Evolutionary conservation across 2,888 invertebrate genomes (phyloP), one percentile per base, ranked within the genome.

Genomic region (Phymatocera aterrima): DNA sequence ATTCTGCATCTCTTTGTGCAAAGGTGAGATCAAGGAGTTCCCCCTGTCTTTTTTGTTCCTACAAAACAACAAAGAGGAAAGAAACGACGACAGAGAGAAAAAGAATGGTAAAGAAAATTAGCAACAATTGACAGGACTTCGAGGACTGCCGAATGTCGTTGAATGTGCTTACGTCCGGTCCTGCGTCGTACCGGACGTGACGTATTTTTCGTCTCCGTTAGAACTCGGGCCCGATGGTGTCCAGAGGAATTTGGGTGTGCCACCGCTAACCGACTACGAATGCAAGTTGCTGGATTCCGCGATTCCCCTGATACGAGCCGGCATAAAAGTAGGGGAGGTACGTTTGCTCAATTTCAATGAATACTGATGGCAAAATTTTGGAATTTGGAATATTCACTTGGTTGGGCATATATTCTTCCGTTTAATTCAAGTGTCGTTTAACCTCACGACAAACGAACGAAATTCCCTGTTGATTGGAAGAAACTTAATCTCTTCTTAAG

Each of bases 1-100:
- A 84, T 94, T 94, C 87, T 91, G 92, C 79, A 88, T 92, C 82
- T 93, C 93, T 21, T 84, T 94, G 77, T 90, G 94, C 61, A 91
- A 92, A 85, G 94, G 89, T 89, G 64, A 78, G 78, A 21, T 21
- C 40, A 40, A 21, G 34, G 18, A 18, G 12, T 72, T 31, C 8
- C 3, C 12, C 10, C 61, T 2, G 51, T 60, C 6, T 6, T 10
- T 12, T 18, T 34, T 4, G 43, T 24, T 10, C 31, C 48, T 4
- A 15, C n/a, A 12, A 21, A 12, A 8, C 40, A 15, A n/a, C 18
- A 31, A 21, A 31, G 81, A 15, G 18, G 5, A n/a, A 15, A 64
- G 3, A 46, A 75, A 24, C n/a, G n/a, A n/a, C n/a, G n/a, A n/a
- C n/a, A 68, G 8, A 12, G 8, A 40, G 40, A 64, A 64, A 2